phyloP scores from a whole-genome alignment of 2,888 invertebrate genomes.

The Gandaritis pyraliata region DNA sequence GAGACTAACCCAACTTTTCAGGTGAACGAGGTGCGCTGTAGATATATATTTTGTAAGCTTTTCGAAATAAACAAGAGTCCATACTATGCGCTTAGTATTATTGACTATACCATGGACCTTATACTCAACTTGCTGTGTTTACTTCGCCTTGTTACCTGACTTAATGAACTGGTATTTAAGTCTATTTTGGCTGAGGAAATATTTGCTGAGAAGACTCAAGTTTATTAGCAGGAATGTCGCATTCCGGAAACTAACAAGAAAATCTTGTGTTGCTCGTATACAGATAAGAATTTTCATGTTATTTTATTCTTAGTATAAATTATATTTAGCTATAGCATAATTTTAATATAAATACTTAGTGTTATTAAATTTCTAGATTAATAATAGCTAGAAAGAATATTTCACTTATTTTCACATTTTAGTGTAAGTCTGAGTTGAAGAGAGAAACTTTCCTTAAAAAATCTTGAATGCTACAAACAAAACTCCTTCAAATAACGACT shows the following conservation, averaged over 20 bases:
- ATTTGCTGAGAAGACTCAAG: slow-evolving; percentile 33
- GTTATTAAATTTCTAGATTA: no score
- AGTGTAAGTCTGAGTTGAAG: no score
- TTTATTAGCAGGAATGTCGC: slow-evolving; percentile 34
- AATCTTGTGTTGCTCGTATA: slow-evolving; percentile 17
- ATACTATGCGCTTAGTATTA: no score
- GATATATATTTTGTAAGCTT: no score
- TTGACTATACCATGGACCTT: background rate
- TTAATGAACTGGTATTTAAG: slow-evolving; percentile 44
- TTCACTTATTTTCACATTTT: background rate
- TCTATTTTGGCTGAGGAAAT: slow-evolving; percentile 34
- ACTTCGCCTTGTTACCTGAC: slow-evolving; percentile 42
- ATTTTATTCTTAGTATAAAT: slow-evolving; percentile 9
- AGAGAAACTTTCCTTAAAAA: slow-evolving; percentile 9
- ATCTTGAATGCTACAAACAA: slow-evolving; percentile 23
- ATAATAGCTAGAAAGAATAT: background rate
- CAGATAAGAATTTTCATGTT: slow-evolving; percentile 10
- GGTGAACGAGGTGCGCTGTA: no score
- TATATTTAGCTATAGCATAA: background rate
- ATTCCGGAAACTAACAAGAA: slow-evolving; percentile 31
- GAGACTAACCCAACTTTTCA: no score
- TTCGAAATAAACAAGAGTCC: no score
- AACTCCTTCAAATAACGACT: slow-evolving; percentile 27
- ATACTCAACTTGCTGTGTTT: slow-evolving; percentile 43
- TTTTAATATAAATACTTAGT: background rate